Percentiles rank a stretch among this genome's conserved stretches.
Evolutionary conservation across 2,888 invertebrate species (phyloP).

Genomic region (Cyclophora punctaria): DNA sequence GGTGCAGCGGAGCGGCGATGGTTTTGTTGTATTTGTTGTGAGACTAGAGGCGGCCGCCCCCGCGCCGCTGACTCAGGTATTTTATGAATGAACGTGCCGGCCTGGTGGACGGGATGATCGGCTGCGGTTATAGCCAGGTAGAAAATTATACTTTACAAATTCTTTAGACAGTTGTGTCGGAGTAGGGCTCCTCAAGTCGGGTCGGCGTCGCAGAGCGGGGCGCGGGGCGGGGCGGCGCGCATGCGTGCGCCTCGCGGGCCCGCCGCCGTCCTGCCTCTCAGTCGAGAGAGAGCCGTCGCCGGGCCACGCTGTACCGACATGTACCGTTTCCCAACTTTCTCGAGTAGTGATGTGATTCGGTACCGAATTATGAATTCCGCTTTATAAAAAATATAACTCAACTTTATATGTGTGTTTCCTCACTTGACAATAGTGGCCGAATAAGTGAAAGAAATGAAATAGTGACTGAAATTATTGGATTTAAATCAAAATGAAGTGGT

Average conservation of each 20-base stretch:
- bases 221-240: slow-evolving; percentile 62
- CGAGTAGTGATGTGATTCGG: slow-evolving; percentile 74
- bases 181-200: slow-evolving; percentile 63
- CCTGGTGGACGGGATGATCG: slow-evolving; percentile 54
- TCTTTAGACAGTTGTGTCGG: slow-evolving; percentile 65
- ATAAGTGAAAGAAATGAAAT: slow-evolving; percentile 39
- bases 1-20: slow-evolving; percentile 37
- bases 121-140: slow-evolving; percentile 66
- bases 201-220: slow-evolving; percentile 74
- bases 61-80: slow-evolving; percentile 51
- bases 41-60: slow-evolving; percentile 21
- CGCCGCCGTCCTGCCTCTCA: slow-evolving; percentile 61
- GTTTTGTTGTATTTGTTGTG: slow-evolving; percentile 10
- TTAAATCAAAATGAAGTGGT: slow-evolving; percentile 65
- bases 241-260: slow-evolving; percentile 65
- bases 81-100: slow-evolving; percentile 74
- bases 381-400: slow-evolving; percentile 36
- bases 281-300: slow-evolving; percentile 62
- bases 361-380: slow-evolving; percentile 46
- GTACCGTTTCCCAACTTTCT: slow-evolving; percentile 73
- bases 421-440: slow-evolving; percentile 25
- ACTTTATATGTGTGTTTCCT: slow-evolving; percentile 27
- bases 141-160: slow-evolving; percentile 71
- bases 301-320: slow-evolving; percentile 76
- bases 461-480: slow-evolving; percentile 45